Percentiles rank a stretch among this genome's conserved stretches.
These are phyloP conservation scores for Podocnemis expansa DNA, from an alignment of 2,113 vertebrate genomes.

Conservation along the genomic window DNA sequence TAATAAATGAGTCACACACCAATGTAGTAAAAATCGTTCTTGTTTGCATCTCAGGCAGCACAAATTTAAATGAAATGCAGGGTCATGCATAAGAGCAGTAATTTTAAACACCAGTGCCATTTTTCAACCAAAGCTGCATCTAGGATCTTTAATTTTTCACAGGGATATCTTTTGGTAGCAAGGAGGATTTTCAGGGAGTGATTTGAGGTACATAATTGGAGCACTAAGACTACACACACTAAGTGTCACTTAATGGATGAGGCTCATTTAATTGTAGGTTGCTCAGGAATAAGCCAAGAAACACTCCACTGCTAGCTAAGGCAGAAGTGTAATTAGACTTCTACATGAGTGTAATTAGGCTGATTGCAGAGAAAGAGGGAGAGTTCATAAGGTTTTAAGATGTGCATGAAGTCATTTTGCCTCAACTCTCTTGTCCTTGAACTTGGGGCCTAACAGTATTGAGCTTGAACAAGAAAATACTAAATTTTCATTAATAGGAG, in stretches of 20 bases:
- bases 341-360: conserved; percentile 89
- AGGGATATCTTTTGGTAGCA: conserved; percentile 59
- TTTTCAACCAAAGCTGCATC: conserved; percentile 26
- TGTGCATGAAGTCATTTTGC: conserved; percentile 69
- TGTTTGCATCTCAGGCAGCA: conserved; percentile 69
- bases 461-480: not conserved
- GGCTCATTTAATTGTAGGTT: conserved; percentile 88
- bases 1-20: conserved; percentile 61
- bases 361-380: conserved; percentile 86
- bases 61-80: conserved; percentile 60
- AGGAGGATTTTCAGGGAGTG: conserved; percentile 78
- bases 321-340: conserved; percentile 90
- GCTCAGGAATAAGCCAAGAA: conserved; percentile 83
- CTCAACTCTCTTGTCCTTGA: conserved; percentile 30
- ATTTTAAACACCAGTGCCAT: conserved; percentile 10
- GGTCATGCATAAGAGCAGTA: conserved; percentile 46
- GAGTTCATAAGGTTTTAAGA: conserved; percentile 81
- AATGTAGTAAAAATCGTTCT: conserved; percentile 48
- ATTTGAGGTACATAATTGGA: conserved; percentile 86
- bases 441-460: conserved; percentile 16
- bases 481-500: not conserved
- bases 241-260: conserved; percentile 90
- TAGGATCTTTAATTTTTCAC: conserved; percentile 55
- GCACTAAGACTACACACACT: conserved; percentile 72
- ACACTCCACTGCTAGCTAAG: conserved; percentile 88